phyloP scores from a whole-genome alignment of 1,140 invertebrate species.

The Ceratosolen fusciceps region DNA sequence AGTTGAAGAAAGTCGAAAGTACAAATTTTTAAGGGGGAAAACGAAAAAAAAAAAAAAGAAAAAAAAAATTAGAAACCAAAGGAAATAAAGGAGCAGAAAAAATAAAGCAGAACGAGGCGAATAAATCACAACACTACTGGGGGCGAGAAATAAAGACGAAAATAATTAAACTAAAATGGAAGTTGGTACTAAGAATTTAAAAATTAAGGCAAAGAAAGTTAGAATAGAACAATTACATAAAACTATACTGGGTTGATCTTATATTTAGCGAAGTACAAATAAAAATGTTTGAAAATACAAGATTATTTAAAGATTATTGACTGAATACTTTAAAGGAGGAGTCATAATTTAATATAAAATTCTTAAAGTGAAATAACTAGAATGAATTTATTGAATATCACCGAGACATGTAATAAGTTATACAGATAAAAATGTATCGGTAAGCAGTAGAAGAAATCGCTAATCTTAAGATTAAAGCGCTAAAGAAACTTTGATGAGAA shows the following conservation, averaged over 20 bases:
- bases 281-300: not conserved
- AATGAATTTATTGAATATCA: no score
- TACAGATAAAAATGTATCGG: no score
- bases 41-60: not conserved
- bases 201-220: not conserved
- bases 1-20: not conserved
- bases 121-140: conserved; percentile 6
- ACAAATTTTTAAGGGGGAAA: conserved; percentile 2
- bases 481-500: no score
- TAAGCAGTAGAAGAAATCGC: no score
- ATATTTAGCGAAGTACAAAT: not conserved
- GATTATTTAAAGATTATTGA: no score
- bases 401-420: no score
- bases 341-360: not conserved
- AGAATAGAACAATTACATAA: not conserved
- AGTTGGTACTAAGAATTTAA: conserved; percentile 12
- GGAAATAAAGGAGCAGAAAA: not conserved
- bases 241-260: not conserved
- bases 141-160: not conserved
- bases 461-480: no score
- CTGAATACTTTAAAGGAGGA: not conserved
- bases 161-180: conserved; percentile 17
- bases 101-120: not conserved
- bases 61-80: not conserved
- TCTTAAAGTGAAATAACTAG: no score